Percentiles rank a stretch among this genome's conserved stretches.
Conservation (phyloP, 2,888 invertebrate genomes). For the Hylaea fasciaria region DNA sequence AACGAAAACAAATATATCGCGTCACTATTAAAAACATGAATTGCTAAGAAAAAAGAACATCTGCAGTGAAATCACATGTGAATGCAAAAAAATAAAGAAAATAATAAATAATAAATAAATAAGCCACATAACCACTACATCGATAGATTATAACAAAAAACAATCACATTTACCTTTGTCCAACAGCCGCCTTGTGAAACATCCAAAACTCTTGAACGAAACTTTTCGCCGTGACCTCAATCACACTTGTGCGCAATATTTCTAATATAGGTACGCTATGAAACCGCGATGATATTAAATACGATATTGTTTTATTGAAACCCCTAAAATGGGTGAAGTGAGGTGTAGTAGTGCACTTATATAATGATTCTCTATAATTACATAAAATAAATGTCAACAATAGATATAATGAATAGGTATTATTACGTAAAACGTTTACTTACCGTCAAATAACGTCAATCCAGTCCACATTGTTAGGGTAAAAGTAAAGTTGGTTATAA, state of each 20-base stretch:
- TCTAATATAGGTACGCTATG: slow-evolving; percentile 40
- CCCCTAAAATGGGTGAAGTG: slow-evolving; percentile 58
- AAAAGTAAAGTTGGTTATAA: slow-evolving; percentile 36
- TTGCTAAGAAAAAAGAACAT: slow-evolving; percentile 71
- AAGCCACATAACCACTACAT: slow-evolving; percentile 82
- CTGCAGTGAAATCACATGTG: slow-evolving; percentile 85
- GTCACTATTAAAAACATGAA: slow-evolving; percentile 68
- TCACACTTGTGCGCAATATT: slow-evolving; percentile 56
- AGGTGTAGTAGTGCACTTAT: slow-evolving; percentile 66
- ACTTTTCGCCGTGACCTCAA: slow-evolving; percentile 35
- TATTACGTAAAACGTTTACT: slow-evolving; percentile 59
- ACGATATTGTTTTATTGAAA: slow-evolving; percentile 44
- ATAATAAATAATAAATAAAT: slow-evolving; percentile 81
- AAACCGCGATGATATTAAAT: slow-evolving; percentile 51
- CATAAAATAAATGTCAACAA: slow-evolving; percentile 53
- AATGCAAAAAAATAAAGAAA: slow-evolving; percentile 77
- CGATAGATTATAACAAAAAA: slow-evolving; percentile 59
- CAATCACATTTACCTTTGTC: slow-evolving; percentile 70
- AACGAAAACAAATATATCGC: slow-evolving; percentile 39
- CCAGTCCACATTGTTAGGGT: slow-evolving; percentile 62
- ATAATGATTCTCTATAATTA: slow-evolving; percentile 53
- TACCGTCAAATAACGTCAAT: slow-evolving; percentile 63
- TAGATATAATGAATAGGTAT: slow-evolving; percentile 32
- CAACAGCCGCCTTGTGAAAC: slow-evolving; percentile 48
- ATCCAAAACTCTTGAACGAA: slow-evolving; percentile 61